phyloP scores from a whole-genome alignment of 2,888 invertebrate genomes.

The Lepidocyrtoides sp. region DNA sequence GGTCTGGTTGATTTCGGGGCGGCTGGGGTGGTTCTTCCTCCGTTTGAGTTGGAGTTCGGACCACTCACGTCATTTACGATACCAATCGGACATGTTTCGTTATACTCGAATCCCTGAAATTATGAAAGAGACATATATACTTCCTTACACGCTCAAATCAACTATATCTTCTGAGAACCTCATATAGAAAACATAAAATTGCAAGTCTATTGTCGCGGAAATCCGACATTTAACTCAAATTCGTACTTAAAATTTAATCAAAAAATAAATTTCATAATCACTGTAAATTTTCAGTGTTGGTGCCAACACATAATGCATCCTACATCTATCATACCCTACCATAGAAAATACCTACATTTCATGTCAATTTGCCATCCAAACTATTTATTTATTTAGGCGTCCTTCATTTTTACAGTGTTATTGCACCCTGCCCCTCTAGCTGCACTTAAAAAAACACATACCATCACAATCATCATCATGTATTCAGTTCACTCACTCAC shows the following conservation, averaged over 20 bases:
- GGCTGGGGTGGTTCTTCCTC: constrained; percentile 83
- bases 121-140: constrained; percentile 45
- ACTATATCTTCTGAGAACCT: too few relatives aligned
- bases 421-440: constrained; percentile 4
- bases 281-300: too few relatives aligned
- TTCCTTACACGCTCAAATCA: background rate
- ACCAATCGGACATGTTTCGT: constrained; percentile 92
- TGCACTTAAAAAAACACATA: constrained; percentile 2
- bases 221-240: too few relatives aligned
- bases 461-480: background rate
- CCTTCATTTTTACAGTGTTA: constrained; percentile 25
- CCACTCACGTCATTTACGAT: constrained; percentile 84
- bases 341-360: background rate
- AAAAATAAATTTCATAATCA: too few relatives aligned
- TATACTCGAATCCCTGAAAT: constrained; percentile 96
- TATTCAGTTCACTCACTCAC: background rate
- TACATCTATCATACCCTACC: too few relatives aligned
- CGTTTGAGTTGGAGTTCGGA: constrained; percentile 77
- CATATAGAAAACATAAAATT: too few relatives aligned
- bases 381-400: too few relatives aligned
- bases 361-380: background rate
- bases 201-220: too few relatives aligned
- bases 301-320: too few relatives aligned
- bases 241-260: too few relatives aligned
- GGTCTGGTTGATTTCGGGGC: constrained; percentile 83